Evolutionary conservation across 1,140 invertebrate species (phyloP).

Genomic region (Scaptomyza montana): DNA sequence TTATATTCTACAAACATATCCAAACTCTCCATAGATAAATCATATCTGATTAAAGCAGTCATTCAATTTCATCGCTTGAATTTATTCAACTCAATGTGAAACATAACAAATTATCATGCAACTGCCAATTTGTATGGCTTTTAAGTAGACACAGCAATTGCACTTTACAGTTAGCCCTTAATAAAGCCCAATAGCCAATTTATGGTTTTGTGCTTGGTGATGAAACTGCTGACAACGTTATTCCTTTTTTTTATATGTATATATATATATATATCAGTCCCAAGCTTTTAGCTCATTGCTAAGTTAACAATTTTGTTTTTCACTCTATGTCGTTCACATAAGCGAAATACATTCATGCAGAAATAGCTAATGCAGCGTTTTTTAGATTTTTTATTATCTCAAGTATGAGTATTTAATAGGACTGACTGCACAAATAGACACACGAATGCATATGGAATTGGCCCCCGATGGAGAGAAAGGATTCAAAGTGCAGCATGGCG

Average conservation of each 20-base stretch:
- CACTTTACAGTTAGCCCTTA: background rate
- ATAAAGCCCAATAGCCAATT: background rate
- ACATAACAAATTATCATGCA: too few species aligned
- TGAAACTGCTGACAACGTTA: constrained; percentile 18
- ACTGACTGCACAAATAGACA: too few species aligned
- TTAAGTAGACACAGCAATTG: too few species aligned
- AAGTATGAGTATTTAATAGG: constrained; percentile 9
- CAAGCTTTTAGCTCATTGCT: constrained; percentile 3
- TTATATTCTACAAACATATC: too few species aligned
- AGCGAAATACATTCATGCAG: too few species aligned
- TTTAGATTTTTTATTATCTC: background rate
- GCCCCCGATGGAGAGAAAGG: background rate
- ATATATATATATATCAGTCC: constrained; percentile 11
- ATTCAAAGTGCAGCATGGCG: constrained; percentile 11
- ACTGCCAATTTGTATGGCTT: too few species aligned
- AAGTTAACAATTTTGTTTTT: background rate
- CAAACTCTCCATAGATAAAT: too few species aligned
- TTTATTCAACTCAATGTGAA: too few species aligned
- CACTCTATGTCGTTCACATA: too few species aligned
- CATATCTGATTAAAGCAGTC: background rate
- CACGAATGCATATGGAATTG: constrained; percentile 1
- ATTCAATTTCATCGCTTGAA: too few species aligned
- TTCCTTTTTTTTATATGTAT: constrained; percentile 14
- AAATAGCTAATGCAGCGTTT: constrained; percentile 2
- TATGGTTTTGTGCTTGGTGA: background rate